Percentiles rank a stretch among this genome's conserved stretches.
Evolutionary conservation across 2,797 vertebrate genomes (phyloP).

Genomic region (Epinephelus malabaricus): DNA sequence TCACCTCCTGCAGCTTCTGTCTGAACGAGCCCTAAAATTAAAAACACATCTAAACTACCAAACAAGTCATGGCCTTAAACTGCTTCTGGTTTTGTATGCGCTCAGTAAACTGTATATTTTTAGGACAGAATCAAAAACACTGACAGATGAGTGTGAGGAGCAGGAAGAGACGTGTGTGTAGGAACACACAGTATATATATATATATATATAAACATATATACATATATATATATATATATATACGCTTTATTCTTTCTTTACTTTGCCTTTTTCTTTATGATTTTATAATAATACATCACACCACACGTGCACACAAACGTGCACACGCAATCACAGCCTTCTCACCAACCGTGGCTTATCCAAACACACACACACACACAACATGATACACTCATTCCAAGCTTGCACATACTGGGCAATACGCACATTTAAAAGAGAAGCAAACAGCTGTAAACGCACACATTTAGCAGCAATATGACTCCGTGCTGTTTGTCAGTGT

Average conservation of each 20-base stretch:
- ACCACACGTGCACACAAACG: slow-evolving; percentile 15
- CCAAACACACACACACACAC: slow-evolving; percentile 37
- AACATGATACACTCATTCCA: slow-evolving; percentile 32
- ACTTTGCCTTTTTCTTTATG: slow-evolving; percentile 32
- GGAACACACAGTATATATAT: background rate
- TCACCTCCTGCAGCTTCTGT: background rate
- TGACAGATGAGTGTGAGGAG: background rate
- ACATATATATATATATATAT: no score
- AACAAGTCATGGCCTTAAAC: slow-evolving; percentile 22
- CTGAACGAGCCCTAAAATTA: background rate
- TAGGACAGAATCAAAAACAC: background rate
- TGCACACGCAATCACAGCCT: slow-evolving; percentile 56
- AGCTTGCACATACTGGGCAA: slow-evolving; percentile 19
- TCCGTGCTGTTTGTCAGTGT: background rate
- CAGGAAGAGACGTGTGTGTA: background rate
- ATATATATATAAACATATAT: background rate
- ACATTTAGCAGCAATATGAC: slow-evolving; percentile 60
- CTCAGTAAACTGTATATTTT: background rate
- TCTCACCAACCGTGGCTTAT: slow-evolving; percentile 73
- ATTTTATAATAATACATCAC: slow-evolving; percentile 18
- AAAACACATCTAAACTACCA: background rate
- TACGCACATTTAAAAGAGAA: slow-evolving; percentile 3
- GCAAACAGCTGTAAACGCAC: slow-evolving; percentile 42
- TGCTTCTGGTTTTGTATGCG: background rate
- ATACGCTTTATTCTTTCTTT: slow-evolving; percentile 15